These are phyloP conservation scores for Forbesichthys papilliferus DNA, from an alignment of 2,113 vertebrate genomes.

Conservation along the genomic window DNA sequence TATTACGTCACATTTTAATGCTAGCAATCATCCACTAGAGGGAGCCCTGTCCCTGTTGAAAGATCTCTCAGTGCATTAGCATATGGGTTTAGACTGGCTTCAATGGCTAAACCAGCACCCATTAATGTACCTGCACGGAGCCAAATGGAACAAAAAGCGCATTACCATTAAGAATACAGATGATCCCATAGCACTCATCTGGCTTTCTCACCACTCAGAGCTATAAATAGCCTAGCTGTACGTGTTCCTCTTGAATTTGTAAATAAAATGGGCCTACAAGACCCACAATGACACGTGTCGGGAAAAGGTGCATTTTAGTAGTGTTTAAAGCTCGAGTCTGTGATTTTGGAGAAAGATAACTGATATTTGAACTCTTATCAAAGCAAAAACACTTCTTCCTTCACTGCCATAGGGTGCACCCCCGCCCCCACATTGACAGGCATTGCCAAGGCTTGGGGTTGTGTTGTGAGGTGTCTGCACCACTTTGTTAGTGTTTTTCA, in stretches of 20 bases:
- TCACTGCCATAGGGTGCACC: no score
- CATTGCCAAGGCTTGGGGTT: no score
- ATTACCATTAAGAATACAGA: conserved; percentile 81
- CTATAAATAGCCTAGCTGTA: conserved; percentile 73
- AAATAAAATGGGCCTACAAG: conserved; percentile 2
- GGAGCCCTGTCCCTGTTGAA: conserved; percentile 48
- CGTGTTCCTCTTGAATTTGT: conserved; percentile 73
- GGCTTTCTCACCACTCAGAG: conserved; percentile 61
- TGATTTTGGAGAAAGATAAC: no score
- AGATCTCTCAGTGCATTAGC: neutral
- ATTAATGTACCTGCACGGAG: conserved; percentile 77
- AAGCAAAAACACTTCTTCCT: no score
- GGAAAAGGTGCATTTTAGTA: no score
- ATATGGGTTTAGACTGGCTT: conserved; percentile 26
- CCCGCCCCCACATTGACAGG: no score
- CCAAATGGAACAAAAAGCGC: conserved; percentile 77
- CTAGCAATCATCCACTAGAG: conserved; percentile 60
- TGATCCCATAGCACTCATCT: conserved; percentile 76
- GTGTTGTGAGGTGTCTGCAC: no score
- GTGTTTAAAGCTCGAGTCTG: no score
- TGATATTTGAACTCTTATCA: no score
- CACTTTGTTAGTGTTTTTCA: no score
- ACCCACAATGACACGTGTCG: no score
- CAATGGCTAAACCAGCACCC: conserved; percentile 57
- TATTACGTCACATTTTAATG: neutral